phyloP scores from a whole-genome alignment of 2,797 vertebrate species.

The Schizopygopsis pylzovi region DNA sequence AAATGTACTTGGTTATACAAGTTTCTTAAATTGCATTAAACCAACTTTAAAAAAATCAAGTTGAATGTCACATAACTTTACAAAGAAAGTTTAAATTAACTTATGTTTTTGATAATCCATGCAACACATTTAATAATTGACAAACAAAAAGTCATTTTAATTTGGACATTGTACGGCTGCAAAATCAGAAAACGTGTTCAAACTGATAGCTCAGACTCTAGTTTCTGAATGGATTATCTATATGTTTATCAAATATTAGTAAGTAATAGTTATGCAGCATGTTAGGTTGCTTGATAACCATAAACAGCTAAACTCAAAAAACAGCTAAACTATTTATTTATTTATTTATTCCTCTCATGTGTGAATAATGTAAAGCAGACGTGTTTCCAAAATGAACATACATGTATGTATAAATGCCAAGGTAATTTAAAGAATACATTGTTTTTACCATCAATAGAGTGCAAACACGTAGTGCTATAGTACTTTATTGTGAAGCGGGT shows the following conservation, averaged over 20 bases:
- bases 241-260: background rate
- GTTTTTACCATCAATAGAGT: background rate
- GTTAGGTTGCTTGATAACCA: background rate
- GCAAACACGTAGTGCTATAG: too few species aligned
- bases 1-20: too few species aligned
- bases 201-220: too few species aligned
- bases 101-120: too few species aligned
- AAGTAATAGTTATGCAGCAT: background rate
- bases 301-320: background rate
- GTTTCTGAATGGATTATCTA: background rate
- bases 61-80: too few species aligned
- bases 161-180: too few species aligned
- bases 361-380: background rate
- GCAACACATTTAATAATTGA: too few species aligned
- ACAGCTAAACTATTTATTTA: too few species aligned
- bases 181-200: background rate
- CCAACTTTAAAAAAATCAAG: too few species aligned
- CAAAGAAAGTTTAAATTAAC: too few species aligned
- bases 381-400: background rate
- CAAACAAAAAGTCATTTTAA: too few species aligned
- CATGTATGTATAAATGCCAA: background rate
- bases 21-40: background rate
- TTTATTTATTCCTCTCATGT: background rate
- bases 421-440: background rate
- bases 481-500: background rate